Conservation (phyloP, 2,113 vertebrate genomes). For the Neodontobutis hainanensis region DNA sequence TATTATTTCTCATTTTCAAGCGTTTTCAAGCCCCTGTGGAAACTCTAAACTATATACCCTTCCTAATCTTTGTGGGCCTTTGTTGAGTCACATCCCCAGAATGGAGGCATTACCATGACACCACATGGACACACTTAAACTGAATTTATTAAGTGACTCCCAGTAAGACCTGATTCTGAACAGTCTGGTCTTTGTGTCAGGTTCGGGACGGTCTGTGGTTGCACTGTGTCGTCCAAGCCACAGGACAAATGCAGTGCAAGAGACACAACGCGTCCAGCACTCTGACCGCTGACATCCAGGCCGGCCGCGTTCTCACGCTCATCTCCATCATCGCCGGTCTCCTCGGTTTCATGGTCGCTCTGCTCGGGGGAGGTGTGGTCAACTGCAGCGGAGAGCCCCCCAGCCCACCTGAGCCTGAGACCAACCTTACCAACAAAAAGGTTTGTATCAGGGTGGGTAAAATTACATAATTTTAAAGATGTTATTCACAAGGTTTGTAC, state of each 20-base stretch:
- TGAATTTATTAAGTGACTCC: too few species aligned
- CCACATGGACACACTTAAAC: too few species aligned
- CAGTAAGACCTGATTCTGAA: too few species aligned
- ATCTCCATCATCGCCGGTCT: conserved; percentile 31
- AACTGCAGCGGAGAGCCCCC: conserved; percentile 21
- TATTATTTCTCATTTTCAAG: too few species aligned
- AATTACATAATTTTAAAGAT: too few species aligned
- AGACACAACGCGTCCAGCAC: conserved; percentile 15
- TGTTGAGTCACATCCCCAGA: too few species aligned
- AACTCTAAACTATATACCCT: too few species aligned
- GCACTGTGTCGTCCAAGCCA: conserved; percentile 44
- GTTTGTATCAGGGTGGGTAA: background rate
- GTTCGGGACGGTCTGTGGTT: conserved; percentile 54
- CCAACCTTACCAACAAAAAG: conserved; percentile 18
- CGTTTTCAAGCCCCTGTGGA: too few species aligned
- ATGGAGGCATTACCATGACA: too few species aligned
- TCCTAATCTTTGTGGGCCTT: too few species aligned
- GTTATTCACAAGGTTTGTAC: too few species aligned
- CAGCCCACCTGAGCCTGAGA: background rate
- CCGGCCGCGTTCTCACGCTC: conserved; percentile 36
- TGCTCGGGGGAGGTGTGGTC: conserved; percentile 23
- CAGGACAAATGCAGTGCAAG: conserved; percentile 57
- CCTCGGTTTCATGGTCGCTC: conserved; percentile 35
- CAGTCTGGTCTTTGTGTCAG: conserved; percentile 13
- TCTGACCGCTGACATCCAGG: conserved; percentile 37